phyloP scores from a whole-genome alignment of 2,888 invertebrate genomes.

The Brenthis hecate region DNA sequence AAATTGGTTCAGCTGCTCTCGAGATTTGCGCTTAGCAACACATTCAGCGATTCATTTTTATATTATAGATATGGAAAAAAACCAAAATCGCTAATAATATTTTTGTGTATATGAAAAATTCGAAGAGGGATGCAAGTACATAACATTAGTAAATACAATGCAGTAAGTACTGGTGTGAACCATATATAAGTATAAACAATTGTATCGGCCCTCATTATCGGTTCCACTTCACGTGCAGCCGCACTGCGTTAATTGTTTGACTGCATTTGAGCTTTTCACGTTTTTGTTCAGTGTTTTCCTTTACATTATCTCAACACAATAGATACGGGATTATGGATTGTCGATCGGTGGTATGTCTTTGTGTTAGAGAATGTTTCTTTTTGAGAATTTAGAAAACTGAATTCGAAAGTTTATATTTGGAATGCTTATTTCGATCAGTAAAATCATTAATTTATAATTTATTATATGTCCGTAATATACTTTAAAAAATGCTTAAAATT shows the following conservation, averaged over 20 bases:
- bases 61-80: no score
- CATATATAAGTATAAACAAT: constrained; percentile 74
- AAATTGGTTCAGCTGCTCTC: no score
- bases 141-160: constrained; percentile 18
- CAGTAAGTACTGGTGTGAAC: constrained; percentile 49
- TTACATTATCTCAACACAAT: constrained; percentile 61
- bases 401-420: no score
- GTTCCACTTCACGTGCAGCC: constrained; percentile 46
- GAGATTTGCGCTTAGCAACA: no score
- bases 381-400: neutral
- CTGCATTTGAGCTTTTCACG: constrained; percentile 45
- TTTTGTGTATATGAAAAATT: constrained; percentile 7
- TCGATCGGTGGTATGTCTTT: constrained; percentile 65
- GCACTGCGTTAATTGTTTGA: constrained; percentile 25
- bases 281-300: constrained; percentile 68
- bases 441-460: no score
- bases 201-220: constrained; percentile 67
- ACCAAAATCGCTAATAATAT: neutral
- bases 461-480: no score
- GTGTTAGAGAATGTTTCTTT: neutral
- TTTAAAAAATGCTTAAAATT: no score
- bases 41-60: no score
- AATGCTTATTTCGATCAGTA: neutral
- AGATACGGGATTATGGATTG: constrained; percentile 66
- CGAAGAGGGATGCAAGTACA: constrained; percentile 35